These are phyloP conservation scores for Scaptodrosophila latifasciaeformis DNA, from an alignment of 2,888 invertebrate genomes.

Conservation along the genomic window DNA sequence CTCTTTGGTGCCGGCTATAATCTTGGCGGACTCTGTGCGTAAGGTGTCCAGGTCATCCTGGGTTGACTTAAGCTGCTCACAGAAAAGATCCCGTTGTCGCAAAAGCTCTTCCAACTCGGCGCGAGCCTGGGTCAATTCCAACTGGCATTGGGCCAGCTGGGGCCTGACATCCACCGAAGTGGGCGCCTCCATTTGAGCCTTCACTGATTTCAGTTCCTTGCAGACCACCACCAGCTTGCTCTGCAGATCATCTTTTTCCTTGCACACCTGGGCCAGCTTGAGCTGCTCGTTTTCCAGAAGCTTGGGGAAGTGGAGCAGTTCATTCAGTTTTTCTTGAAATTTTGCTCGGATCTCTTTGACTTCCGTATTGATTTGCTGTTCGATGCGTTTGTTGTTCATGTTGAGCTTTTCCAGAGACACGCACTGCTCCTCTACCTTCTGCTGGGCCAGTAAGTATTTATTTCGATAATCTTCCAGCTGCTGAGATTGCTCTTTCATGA, in stretches of 20 bases:
- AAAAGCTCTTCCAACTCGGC: conserved; percentile 60
- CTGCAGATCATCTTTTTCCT: conserved; percentile 70
- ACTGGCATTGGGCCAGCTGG: conserved; percentile 59
- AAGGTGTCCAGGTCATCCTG: conserved; percentile 71
- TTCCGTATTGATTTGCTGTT: conserved; percentile 73
- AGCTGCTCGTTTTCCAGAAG: conserved; percentile 72
- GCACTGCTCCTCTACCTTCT: conserved; percentile 73
- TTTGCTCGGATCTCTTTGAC: conserved; percentile 72
- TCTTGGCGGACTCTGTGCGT: conserved; percentile 73
- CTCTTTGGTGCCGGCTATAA: conserved; percentile 72
- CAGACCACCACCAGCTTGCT: conserved; percentile 69
- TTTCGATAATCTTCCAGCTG: conserved; percentile 74
- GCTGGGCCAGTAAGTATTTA: conserved; percentile 72
- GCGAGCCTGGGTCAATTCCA: conserved; percentile 57
- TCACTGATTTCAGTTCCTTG: conserved; percentile 68
- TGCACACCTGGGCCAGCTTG: conserved; percentile 65
- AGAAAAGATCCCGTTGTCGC: conserved; percentile 68
- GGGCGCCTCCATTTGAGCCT: conserved; percentile 44
- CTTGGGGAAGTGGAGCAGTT: conserved; percentile 72
- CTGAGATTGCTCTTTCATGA: conserved; percentile 72
- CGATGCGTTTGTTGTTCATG: conserved; percentile 73
- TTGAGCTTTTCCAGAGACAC: conserved; percentile 70
- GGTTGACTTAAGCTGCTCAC: conserved; percentile 66
- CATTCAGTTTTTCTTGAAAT: conserved; percentile 73
- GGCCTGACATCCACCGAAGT: conserved; percentile 54